A percentile compares a stretch with the other conserved stretches of the same genome.
Conservation (phyloP, 2,888 invertebrate genomes). For the Cordilura impudica region DNA sequence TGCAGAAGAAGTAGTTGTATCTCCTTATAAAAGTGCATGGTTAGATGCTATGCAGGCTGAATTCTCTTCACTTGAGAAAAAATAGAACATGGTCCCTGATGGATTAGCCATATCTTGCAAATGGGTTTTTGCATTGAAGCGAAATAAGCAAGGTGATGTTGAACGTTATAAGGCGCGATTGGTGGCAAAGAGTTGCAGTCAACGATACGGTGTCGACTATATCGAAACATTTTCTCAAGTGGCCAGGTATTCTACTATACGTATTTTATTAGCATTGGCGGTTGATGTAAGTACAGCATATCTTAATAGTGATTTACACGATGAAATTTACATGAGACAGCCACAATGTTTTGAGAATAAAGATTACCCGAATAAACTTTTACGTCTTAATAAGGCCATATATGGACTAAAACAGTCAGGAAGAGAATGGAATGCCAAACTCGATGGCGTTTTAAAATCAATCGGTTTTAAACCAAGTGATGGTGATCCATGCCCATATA, state of each 20-base stretch:
- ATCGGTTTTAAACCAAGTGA: too few relatives aligned
- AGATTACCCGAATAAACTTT: too few relatives aligned
- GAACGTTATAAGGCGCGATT: constrained; percentile 16
- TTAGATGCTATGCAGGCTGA: constrained; percentile 6
- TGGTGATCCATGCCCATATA: too few relatives aligned
- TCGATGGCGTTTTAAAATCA: too few relatives aligned
- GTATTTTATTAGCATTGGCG: constrained; percentile 32
- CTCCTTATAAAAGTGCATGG: not conserved
- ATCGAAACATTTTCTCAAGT: constrained; percentile 33
- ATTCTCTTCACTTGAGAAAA: not conserved
- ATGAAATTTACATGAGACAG: constrained; percentile 11
- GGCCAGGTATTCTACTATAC: constrained; percentile 34
- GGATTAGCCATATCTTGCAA: not conserved
- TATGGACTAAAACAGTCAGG: too few relatives aligned
- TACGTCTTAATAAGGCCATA: too few relatives aligned
- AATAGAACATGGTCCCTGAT: constrained; percentile 8
- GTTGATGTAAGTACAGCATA: constrained; percentile 17
- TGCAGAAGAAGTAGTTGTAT: not conserved
- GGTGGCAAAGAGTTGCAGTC: constrained; percentile 25
- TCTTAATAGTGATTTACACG: constrained; percentile 23
- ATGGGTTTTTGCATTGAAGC: constrained; percentile 19
- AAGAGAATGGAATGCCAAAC: too few relatives aligned
- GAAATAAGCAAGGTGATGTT: not conserved
- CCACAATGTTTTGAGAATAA: not conserved
- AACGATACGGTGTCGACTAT: constrained; percentile 24